phyloP scores from a whole-genome alignment of 2,888 invertebrate genomes.

The Pristionchus maxplancki region DNA sequence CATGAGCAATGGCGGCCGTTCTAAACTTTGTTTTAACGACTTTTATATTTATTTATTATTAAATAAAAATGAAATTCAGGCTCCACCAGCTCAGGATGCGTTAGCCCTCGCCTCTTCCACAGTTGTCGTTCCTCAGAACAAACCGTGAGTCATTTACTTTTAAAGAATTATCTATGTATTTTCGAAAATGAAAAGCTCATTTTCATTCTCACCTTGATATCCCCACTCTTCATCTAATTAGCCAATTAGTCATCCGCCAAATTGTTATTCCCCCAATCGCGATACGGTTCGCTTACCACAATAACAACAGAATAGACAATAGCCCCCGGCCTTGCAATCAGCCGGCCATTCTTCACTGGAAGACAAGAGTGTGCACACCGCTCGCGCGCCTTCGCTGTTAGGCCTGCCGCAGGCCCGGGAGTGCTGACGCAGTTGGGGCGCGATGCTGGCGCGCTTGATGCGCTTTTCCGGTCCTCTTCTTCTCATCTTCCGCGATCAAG shows the following conservation, averaged over 20 bases:
- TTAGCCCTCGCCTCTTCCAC: constrained; percentile 47
- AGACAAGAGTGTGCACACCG: background rate
- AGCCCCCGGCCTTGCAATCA: constrained; percentile 19
- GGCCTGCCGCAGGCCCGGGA: background rate
- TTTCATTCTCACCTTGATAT: too few species aligned
- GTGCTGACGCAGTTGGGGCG: background rate
- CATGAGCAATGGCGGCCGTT: background rate
- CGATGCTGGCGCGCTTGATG: background rate
- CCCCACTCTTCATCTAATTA: too few species aligned
- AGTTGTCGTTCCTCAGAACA: constrained; percentile 30
- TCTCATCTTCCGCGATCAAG: constrained; percentile 14
- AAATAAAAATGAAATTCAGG: background rate
- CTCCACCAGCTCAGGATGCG: constrained; percentile 49
- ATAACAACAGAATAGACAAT: constrained; percentile 23
- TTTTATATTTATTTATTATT: background rate
- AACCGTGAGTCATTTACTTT: constrained; percentile 33
- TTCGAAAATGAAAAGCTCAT: too few species aligned
- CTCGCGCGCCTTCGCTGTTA: background rate
- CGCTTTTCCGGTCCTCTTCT: constrained; percentile 6
- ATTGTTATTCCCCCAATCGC: background rate
- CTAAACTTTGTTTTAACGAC: background rate
- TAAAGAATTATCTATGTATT: too few species aligned
- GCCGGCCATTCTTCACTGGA: background rate
- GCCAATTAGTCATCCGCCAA: background rate
- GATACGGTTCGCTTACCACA: background rate